Evolutionary conservation across 2,113 vertebrate genomes (phyloP), one percentile per base, ranked within the genome.

Genomic region (Indicator maculatus): DNA sequence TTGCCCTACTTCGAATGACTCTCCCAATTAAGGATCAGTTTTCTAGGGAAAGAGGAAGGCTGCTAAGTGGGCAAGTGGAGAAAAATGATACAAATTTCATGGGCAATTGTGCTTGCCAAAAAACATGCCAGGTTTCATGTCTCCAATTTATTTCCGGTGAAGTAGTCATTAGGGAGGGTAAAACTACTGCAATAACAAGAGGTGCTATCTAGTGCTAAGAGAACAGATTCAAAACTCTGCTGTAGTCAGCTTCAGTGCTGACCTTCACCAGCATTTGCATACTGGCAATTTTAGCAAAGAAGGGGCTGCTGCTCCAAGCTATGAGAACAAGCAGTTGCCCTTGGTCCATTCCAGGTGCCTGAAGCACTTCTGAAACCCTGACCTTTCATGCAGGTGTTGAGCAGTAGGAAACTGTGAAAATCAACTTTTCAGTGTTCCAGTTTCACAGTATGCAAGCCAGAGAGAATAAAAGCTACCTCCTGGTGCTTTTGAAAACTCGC

Each of bases 131-230:
- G 79, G 75, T 88, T 78, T 52, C 69, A 38, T 6, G 61, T 83
- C 20, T 7, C 65, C 64, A 88, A 75, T 90, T 59, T 83, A 88
- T 89, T 93, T 79, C 75, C 16, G 27, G 67, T 16, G 71, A 58
- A 67, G 69, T 44, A 91, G 60, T 93, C 90, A 88, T 44, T 56
- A 70, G 73, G 75, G 80, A 83, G 83, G 76, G 93, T 80, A 93
- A 90, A 93, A 83, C 60, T 64, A 36, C 83, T 41, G 28, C 16
- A 88, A 73, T 83, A 88, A 88, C 1, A 4, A 89, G 56, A 83
- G 31, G 27, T 41, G 61, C 86, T 94, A 69, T 33, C 11, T 10
- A 66, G 18, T 3, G 26, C 78, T 71, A 58, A 47, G 84, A 78
- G 24, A 82, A 78, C 39, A 74, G 73, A 86, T 58, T 89, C 39